Evolutionary conservation across 2,113 vertebrate species (phyloP).

Genomic region (Gobius niger): DNA sequence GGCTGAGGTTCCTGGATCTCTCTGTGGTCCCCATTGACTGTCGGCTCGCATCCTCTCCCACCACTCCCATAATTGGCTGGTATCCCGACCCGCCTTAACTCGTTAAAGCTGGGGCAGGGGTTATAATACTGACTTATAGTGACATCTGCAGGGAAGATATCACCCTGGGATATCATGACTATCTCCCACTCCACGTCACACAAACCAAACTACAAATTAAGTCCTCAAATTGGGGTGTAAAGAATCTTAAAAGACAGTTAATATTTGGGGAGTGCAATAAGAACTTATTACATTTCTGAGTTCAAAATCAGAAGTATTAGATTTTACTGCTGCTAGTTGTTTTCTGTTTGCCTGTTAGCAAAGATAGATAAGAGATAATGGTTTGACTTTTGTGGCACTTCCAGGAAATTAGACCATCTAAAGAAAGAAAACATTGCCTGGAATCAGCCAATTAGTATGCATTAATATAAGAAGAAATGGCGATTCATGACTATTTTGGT

Average conservation of each 20-base stretch:
- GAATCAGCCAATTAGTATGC: not conserved
- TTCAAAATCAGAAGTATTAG: not conserved
- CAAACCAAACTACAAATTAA: slow-evolving; percentile 37
- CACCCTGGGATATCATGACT: slow-evolving; percentile 40
- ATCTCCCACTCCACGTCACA: slow-evolving; percentile 15
- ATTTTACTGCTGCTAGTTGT: not conserved
- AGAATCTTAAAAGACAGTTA: not conserved
- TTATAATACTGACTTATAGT: slow-evolving; percentile 63
- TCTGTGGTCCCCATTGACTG: slow-evolving; percentile 61
- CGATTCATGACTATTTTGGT: no score
- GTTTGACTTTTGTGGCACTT: not conserved
- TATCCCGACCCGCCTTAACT: slow-evolving; percentile 53
- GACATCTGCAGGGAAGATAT: slow-evolving; percentile 53
- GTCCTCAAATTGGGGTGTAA: slow-evolving; percentile 11
- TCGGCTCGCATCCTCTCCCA: slow-evolving; percentile 58
- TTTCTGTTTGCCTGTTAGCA: not conserved
- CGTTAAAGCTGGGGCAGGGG: slow-evolving; percentile 30
- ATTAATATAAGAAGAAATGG: not conserved
- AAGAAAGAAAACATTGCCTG: not conserved
- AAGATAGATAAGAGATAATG: not conserved
- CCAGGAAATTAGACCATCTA: no score
- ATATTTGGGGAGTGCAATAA: not conserved
- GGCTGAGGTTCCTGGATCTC: slow-evolving; percentile 50
- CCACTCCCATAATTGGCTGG: slow-evolving; percentile 55
- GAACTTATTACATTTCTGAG: not conserved